These are phyloP conservation scores for Torymus tubicola DNA, from an alignment of 2,888 invertebrate species.

Conservation along the genomic window DNA sequence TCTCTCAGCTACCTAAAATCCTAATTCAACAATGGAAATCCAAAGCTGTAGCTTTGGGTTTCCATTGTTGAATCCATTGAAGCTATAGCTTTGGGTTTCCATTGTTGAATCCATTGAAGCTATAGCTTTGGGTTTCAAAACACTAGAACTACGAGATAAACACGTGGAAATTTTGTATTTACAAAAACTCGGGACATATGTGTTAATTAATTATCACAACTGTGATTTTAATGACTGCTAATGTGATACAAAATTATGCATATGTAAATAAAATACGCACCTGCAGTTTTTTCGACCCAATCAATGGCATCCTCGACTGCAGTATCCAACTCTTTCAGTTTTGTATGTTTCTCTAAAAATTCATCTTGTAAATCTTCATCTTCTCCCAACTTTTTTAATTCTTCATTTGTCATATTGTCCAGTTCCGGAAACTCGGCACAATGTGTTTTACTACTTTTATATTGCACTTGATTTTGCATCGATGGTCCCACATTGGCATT, in stretches of 20 bases:
- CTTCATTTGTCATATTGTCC: conserved; percentile 79
- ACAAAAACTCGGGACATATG: too few species aligned
- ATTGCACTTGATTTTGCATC: conserved; percentile 53
- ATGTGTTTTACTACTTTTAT: conserved; percentile 58
- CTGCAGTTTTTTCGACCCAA: conserved; percentile 84
- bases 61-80: too few species aligned
- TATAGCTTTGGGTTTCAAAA: too few species aligned
- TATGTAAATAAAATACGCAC: conserved; percentile 73
- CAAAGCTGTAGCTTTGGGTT: too few species aligned
- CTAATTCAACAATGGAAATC: too few species aligned
- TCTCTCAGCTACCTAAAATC: too few species aligned
- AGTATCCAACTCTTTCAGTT: conserved; percentile 82
- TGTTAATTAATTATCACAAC: too few species aligned
- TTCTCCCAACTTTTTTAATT: conserved; percentile 83
- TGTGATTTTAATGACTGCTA: too few species aligned
- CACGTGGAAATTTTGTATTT: too few species aligned
- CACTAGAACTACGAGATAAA: too few species aligned
- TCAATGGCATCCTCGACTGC: conserved; percentile 85
- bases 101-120: too few species aligned
- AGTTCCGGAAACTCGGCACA: conserved; percentile 77
- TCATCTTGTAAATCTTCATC: conserved; percentile 86
- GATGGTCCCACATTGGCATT: conserved; percentile 69
- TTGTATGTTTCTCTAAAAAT: conserved; percentile 83
- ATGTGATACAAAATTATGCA: not conserved
- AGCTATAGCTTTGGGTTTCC: too few species aligned